phyloP scores from a whole-genome alignment of 2,113 vertebrate genomes.

The Rostratula benghalensis region DNA sequence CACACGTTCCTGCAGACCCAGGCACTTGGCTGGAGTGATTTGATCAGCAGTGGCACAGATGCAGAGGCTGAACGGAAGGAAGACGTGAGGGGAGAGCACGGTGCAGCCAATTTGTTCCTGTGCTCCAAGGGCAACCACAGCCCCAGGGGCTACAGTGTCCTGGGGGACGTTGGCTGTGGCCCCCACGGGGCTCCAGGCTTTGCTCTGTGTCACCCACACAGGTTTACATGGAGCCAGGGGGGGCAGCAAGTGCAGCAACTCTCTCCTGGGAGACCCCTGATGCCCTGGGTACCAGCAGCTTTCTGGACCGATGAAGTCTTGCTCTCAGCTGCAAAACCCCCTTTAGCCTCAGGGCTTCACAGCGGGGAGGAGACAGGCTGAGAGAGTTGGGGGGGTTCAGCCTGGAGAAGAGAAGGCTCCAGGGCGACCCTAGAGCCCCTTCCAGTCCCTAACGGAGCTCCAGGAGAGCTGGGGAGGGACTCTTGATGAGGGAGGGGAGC shows the following conservation, averaged over 20 bases:
- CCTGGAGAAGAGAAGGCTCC: no score
- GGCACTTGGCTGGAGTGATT: neutral
- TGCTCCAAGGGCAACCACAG: neutral
- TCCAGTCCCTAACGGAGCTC: no score
- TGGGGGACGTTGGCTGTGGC: neutral
- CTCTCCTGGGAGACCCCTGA: neutral
- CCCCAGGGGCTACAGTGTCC: neutral
- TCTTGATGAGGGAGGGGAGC: no score
- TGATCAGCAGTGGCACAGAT: neutral
- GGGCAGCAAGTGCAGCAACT: neutral
- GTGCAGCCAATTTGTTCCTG: neutral
- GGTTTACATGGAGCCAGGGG: neutral
- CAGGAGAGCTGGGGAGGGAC: no score
- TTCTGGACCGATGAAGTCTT: neutral
- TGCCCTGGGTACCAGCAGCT: neutral
- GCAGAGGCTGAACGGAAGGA: neutral
- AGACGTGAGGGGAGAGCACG: rapidly evolving
- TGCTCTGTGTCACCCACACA: neutral
- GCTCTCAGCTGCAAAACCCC: neutral
- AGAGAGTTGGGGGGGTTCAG: no score
- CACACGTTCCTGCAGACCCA: neutral
- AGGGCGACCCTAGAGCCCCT: no score
- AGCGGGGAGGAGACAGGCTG: neutral
- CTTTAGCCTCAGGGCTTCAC: neutral
- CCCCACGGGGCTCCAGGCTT: neutral